These are phyloP conservation scores for Xiphias gladius DNA, from an alignment of 2,113 vertebrate genomes.

Conservation along the genomic window DNA sequence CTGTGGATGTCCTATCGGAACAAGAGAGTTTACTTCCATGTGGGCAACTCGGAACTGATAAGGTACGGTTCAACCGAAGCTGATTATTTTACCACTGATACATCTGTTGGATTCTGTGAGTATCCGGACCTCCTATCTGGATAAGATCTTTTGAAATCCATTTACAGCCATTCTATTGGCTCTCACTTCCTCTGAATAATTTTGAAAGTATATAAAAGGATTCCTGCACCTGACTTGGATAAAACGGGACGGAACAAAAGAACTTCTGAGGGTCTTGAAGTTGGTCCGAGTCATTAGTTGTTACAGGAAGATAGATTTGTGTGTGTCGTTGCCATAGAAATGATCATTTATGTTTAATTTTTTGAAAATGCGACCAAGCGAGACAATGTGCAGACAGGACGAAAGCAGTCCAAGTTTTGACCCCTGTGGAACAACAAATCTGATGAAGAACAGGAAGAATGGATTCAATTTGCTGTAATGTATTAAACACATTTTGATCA, in stretches of 20 bases:
- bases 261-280: too few relatives aligned
- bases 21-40: background rate
- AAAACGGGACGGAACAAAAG: too few relatives aligned
- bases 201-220: background rate
- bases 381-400: background rate
- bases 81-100: background rate
- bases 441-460: too few relatives aligned
- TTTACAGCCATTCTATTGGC: background rate
- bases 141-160: background rate
- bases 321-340: background rate
- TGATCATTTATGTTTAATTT: too few relatives aligned
- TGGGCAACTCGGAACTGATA: background rate
- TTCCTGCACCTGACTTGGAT: too few relatives aligned
- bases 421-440: background rate
- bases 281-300: background rate
- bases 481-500: too few relatives aligned
- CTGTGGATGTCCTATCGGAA: conserved; percentile 94
- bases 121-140: background rate
- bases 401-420: background rate
- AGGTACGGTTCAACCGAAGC: background rate
- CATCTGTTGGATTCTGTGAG: background rate
- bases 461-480: too few relatives aligned
- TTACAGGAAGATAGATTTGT: background rate
- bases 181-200: background rate
- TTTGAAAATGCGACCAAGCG: background rate